A percentile compares a stretch with the other conserved stretches of the same genome.
Conservation (phyloP, 2,113 vertebrate genomes). For the Sigmodon hispidus region DNA sequence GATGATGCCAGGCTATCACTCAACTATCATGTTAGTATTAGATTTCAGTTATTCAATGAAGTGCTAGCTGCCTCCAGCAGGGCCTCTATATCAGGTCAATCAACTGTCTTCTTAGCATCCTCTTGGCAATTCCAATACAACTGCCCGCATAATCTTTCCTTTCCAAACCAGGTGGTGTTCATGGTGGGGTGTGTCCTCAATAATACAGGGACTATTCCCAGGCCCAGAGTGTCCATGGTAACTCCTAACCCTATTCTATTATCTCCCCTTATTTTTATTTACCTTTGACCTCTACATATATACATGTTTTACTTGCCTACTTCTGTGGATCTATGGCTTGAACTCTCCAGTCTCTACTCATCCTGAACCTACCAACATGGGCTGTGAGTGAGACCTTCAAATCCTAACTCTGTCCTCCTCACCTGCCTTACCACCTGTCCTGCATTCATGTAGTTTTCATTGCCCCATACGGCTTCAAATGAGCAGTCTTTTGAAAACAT, state of each 20-base stretch:
- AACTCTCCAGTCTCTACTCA: neutral
- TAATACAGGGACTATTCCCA: neutral
- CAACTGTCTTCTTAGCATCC: neutral
- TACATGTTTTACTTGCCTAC: neutral
- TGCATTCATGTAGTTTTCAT: neutral
- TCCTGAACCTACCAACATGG: neutral
- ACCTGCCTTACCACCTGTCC: neutral
- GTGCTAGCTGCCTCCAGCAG: neutral
- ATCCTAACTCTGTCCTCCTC: neutral
- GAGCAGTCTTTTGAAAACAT: neutral
- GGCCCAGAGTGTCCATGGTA: neutral
- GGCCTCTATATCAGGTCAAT: too few species aligned
- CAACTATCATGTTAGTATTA: neutral
- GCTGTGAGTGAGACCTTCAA: neutral
- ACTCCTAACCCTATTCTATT: neutral
- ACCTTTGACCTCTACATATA: neutral
- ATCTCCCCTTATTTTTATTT: neutral
- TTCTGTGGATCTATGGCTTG: neutral
- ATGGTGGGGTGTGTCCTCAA: neutral
- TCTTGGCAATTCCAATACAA: neutral
- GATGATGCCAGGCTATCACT: neutral
- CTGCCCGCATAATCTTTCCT: neutral
- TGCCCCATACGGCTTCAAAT: neutral
- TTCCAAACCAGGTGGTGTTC: fast-evolving
- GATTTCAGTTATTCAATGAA: neutral